phyloP scores from a whole-genome alignment of 2,888 invertebrate genomes.

The Venustoraphidia nigricollis region DNA sequence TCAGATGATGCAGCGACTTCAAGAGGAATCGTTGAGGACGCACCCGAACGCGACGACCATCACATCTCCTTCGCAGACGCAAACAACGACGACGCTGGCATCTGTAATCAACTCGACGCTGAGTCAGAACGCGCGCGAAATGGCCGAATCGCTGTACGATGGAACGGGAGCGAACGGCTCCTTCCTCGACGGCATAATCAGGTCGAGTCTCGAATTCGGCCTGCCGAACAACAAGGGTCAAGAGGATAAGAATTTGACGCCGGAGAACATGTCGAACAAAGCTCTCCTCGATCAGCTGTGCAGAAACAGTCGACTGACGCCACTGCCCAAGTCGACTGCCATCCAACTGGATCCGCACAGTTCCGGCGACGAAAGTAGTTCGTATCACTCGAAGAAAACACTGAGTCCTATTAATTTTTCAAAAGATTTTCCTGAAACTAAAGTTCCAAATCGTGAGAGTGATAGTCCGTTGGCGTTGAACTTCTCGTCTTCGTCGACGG shows the following conservation, averaged over 20 bases:
- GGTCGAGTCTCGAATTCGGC: constrained; percentile 61
- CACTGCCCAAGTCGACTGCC: constrained; percentile 27
- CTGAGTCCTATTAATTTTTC: constrained; percentile 24
- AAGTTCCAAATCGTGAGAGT: not conserved
- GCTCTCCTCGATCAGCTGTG: constrained; percentile 50
- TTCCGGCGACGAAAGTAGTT: constrained; percentile 31
- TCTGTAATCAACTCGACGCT: constrained; percentile 22
- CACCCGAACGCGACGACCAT: constrained; percentile 22
- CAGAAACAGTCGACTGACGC: constrained; percentile 40
- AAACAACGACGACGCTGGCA: constrained; percentile 17
- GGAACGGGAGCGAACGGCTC: constrained; percentile 52
- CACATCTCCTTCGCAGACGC: constrained; percentile 7
- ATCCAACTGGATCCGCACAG: constrained; percentile 20
- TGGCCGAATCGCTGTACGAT: constrained; percentile 50
- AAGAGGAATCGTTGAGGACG: constrained; percentile 47
- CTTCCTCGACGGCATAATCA: constrained; percentile 70
- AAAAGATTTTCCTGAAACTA: constrained; percentile 14
- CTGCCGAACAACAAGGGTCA: constrained; percentile 37
- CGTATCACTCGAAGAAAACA: constrained; percentile 16
- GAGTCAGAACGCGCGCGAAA: constrained; percentile 35
- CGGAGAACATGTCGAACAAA: constrained; percentile 40
- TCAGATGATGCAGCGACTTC: constrained; percentile 65
- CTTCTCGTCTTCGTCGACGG: constrained; percentile 8
- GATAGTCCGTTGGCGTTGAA: constrained; percentile 5
- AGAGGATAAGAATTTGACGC: constrained; percentile 29